Base-by-base conservation (phyloP, 2,113 vertebrate genomes). In the Chaenocephalus aceratus region DNA sequence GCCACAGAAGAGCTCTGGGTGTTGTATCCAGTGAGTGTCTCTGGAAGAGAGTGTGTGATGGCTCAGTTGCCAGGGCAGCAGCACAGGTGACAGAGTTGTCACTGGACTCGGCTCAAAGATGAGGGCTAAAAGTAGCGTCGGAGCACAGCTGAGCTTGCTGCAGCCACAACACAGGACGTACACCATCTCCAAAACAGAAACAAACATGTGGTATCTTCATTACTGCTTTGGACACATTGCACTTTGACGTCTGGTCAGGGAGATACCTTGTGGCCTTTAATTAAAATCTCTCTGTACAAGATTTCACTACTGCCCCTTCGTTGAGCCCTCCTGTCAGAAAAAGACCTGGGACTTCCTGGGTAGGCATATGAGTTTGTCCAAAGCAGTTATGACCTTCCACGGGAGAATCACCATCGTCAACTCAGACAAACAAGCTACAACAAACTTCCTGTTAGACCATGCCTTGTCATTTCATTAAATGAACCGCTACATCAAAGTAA, bases 21-120 rank as follows among this genome's bases (percentile, higher is more conserved):
- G 72, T 72, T 72, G 82, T 66, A 75, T 84, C 70, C 54, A 44
- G 83, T 91, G 70, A 44, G 83, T 91, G 70, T 60, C 54, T 87
- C 72, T 79, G 80, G 77, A 74, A 75, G 72, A 63, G 84, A 30
- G 71, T 80, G 83, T 88, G 78, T 91, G 82, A 75, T 93, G 77
- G 80, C 65, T 71, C 0, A 69, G 89, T 88, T 84, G 79, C 77
- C 81, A 65, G 49, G 93, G 89, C 83, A 85, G 77, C 62, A 45
- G 84, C 85, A 86, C 88, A 90, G 89, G 90, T 94, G 92, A 91
- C 83, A 79, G 84, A 89, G 88, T 79, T 90, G 84, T 88, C 82
- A 59, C 76, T 91, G 76, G 87, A 89, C 70, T 84, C 53, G 48
- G 83, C 82, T 90, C 87, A 95, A 79, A 83, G 70, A 79, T 68